Conservation (phyloP, 1,140 invertebrate species). For the Bombus consobrinus region DNA sequence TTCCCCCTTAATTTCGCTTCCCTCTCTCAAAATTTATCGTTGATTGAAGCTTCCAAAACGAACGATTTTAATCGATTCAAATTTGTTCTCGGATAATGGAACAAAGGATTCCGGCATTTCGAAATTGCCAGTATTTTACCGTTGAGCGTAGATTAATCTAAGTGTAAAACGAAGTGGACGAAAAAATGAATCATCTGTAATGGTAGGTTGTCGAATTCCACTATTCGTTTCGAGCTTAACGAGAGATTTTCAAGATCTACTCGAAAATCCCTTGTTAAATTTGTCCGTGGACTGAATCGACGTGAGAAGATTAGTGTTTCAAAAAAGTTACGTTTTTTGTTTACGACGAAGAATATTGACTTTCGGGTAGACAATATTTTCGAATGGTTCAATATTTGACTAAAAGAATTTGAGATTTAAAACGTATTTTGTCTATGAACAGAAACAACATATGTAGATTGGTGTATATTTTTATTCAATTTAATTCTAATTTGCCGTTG, state of each 20-base stretch:
- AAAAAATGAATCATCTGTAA: not conserved
- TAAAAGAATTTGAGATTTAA: no score
- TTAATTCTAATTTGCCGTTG: no score
- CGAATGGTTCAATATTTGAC: no score
- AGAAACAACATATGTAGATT: no score
- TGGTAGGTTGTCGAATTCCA: not conserved
- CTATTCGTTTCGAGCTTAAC: slow-evolving; percentile 8
- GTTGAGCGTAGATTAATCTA: not conserved
- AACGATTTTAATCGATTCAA: not conserved
- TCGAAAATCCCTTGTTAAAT: not conserved
- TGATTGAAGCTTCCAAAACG: no score
- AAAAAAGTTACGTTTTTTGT: no score
- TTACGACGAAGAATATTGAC: not conserved
- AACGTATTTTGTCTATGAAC: no score
- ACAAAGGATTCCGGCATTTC: not conserved
- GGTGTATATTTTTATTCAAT: no score
- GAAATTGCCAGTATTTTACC: not conserved
- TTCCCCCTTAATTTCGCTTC: not conserved
- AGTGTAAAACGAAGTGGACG: not conserved
- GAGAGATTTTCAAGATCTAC: not conserved
- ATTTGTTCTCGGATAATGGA: not conserved
- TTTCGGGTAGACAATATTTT: no score
- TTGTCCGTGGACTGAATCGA: no score
- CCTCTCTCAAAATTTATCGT: not conserved
- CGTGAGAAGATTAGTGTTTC: not conserved